Percentiles rank a stretch among this genome's conserved stretches.
Evolutionary conservation across 2,113 vertebrate species (phyloP).

Genomic region (Manacus vitellinus): DNA sequence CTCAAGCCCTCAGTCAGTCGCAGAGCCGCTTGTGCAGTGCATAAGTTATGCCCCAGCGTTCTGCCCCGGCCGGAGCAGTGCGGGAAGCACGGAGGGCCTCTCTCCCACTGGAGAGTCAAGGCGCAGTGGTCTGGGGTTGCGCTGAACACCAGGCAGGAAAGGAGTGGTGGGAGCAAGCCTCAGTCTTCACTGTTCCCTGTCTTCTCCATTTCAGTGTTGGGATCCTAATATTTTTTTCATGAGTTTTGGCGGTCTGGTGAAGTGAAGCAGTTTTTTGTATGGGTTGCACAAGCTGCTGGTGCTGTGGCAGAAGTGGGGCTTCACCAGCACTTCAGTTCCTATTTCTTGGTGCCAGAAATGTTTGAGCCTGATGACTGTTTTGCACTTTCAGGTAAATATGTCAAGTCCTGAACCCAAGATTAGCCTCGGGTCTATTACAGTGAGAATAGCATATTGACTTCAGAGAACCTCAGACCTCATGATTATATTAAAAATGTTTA

Average conservation of each 20-base stretch:
- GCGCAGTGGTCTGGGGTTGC: neutral
- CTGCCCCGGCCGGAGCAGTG: neutral
- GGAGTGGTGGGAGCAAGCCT: accelerated
- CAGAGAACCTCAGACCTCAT: neutral
- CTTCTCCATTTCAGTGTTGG: neutral
- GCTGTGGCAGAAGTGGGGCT: neutral
- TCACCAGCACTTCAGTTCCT: neutral
- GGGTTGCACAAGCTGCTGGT: neutral
- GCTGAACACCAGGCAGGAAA: neutral
- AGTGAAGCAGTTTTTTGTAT: neutral
- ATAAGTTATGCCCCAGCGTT: neutral
- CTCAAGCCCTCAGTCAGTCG: neutral
- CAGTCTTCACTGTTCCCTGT: accelerated
- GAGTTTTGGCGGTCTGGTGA: neutral
- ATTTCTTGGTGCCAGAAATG: neutral
- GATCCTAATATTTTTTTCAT: accelerated
- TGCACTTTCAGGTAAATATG: neutral
- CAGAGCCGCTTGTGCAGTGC: neutral
- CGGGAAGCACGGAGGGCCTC: neutral
- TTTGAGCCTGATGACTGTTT: neutral
- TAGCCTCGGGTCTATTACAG: neutral
- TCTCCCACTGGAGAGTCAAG: no score
- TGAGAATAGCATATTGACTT: neutral
- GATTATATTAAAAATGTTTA: neutral
- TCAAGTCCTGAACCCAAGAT: neutral